Conservation (phyloP, 2,888 invertebrate genomes). For the Andrena dorsata region DNA sequence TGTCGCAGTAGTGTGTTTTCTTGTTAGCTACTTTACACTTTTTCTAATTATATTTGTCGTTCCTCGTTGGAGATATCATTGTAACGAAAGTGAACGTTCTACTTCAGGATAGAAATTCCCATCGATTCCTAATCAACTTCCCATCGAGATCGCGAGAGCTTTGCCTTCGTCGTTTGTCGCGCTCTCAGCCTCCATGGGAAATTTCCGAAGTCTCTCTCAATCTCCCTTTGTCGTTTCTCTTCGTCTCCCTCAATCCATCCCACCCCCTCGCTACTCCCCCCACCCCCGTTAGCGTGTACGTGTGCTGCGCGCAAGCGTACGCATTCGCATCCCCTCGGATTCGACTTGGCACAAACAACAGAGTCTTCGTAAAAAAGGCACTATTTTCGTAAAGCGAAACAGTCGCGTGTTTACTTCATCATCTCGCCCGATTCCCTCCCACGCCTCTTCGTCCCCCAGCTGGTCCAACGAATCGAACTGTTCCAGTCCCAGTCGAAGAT, state of each 20-base stretch:
- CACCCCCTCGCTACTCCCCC: neutral
- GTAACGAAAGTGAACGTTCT: neutral
- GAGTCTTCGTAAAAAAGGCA: slow-evolving; percentile 75
- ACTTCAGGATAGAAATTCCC: neutral
- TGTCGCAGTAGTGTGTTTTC: no score
- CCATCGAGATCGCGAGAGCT: neutral
- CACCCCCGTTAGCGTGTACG: neutral
- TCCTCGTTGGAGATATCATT: neutral
- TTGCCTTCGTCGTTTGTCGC: neutral
- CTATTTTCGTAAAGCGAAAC: slow-evolving; percentile 75
- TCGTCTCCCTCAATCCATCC: slow-evolving; percentile 20
- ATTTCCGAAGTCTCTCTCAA: neutral
- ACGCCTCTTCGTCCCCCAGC: neutral
- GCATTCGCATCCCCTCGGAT: slow-evolving; percentile 51
- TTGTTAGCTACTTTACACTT: neutral
- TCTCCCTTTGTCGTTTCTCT: neutral
- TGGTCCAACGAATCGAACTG: neutral
- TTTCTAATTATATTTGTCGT: neutral
- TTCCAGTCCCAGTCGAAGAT: neutral
- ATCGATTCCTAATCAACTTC: neutral
- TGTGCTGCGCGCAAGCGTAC: slow-evolving; percentile 37
- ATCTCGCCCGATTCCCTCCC: slow-evolving; percentile 1
- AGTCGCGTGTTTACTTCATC: slow-evolving; percentile 57
- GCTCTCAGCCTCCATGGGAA: slow-evolving; percentile 11
- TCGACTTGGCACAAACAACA: slow-evolving; percentile 76